Base-by-base conservation (phyloP, 2,888 invertebrate genomes). In the Heteromurus nitidus region DNA sequence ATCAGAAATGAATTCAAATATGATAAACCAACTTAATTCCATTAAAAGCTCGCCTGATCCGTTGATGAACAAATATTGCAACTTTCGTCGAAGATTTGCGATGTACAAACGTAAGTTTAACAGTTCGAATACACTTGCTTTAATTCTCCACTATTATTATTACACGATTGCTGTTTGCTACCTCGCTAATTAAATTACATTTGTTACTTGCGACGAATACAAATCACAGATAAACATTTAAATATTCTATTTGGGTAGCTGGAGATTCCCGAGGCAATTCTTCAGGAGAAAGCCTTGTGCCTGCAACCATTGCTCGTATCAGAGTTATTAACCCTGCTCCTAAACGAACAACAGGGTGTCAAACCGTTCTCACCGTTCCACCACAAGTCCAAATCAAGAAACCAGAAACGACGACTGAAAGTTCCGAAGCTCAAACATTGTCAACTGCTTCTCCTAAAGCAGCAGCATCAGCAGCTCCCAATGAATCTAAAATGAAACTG, bases 41-140 rank as follows among this genome's bases (percentile, higher is more conserved):
- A 65, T 75, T 13, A 75, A 75, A 30, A 75, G 55, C 36, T 75
- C 75, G 16, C 67, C 75, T 42, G 75, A 75, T 16, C 18, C 67
- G 3, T 62, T 75, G 3, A 75, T 75, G 75, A 75, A 75, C n/a
- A 75, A 75, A 30, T 75, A 75, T 22, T 75, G 75, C 30, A 75
- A 75, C 44, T 75, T 75, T 22, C 75, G 75, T 18, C 53, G 67
- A 13, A 65, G 75, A 44, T 75, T 75, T 44, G 26, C 55, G 3
- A 44, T 50, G 0, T 75, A 75, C 24, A 44, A 22, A 28, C 75
- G 75, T 75, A 65, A 75, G 74, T 64, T 24, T n/a, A n/a, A n/a
- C n/a, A n/a, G n/a, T n/a, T n/a, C n/a, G n/a, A n/a, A n/a, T n/a
- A n/a, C n/a, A n/a, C n/a, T n/a, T n/a, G n/a, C n/a, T n/a, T n/a